phyloP scores from a whole-genome alignment of 2,888 invertebrate genomes.

The Melanophora roralis region DNA sequence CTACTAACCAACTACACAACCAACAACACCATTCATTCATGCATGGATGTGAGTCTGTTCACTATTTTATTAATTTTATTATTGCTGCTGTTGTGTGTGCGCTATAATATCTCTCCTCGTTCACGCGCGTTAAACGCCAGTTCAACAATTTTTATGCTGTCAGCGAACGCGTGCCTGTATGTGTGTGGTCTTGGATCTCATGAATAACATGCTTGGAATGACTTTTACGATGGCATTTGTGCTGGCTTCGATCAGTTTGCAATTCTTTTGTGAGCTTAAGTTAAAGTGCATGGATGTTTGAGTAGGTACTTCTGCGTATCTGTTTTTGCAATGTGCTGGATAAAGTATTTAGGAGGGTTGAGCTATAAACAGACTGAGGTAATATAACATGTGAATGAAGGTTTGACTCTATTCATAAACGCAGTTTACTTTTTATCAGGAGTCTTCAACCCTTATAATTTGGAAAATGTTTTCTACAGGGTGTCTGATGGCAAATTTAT shows the following conservation, averaged over 20 bases:
- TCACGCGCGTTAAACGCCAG: conserved; percentile 77
- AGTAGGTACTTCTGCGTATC: conserved; percentile 9
- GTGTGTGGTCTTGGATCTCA: conserved; percentile 76
- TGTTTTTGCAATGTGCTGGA: conserved; percentile 17
- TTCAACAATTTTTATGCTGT: conserved; percentile 77
- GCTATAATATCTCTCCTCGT: conserved; percentile 75
- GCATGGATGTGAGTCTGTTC: conserved; percentile 39
- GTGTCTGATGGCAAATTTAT: too few species aligned
- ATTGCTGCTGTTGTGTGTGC: conserved; percentile 36
- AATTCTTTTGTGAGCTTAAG: conserved; percentile 44
- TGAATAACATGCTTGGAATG: conserved; percentile 57
- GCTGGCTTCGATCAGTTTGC: conserved; percentile 62
- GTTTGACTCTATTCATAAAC: too few species aligned
- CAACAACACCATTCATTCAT: conserved; percentile 40
- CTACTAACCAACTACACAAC: conserved; percentile 7
- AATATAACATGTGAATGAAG: background rate
- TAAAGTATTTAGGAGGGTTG: conserved; percentile 25
- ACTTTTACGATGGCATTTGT: conserved; percentile 64
- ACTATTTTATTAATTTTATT: background rate
- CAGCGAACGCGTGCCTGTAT: conserved; percentile 78
- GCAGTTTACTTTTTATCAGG: too few species aligned
- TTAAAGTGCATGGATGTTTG: background rate
- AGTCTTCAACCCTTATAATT: too few species aligned
- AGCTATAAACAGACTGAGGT: background rate
- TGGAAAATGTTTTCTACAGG: too few species aligned